Conservation (phyloP, 2,113 vertebrate genomes). For the Odontophorus gujanensis region DNA sequence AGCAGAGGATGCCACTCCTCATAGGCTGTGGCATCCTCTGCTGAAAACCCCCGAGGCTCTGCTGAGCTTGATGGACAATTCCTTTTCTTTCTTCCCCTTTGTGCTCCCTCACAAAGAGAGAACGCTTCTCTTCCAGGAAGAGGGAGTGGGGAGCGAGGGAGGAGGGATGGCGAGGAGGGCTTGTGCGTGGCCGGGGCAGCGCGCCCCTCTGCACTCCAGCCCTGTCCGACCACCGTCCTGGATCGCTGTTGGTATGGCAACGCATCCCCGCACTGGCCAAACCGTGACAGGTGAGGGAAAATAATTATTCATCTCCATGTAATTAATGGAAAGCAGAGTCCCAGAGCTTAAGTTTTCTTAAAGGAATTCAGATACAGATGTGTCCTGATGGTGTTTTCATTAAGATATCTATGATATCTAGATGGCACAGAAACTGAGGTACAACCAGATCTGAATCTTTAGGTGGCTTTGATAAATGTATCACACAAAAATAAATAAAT, state of each 20-base stretch:
- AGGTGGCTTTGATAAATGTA: background rate
- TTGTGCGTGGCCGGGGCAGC: slow-evolving; percentile 23
- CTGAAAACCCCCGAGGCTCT: slow-evolving; percentile 60
- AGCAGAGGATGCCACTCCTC: background rate
- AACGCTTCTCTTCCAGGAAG: slow-evolving; percentile 46
- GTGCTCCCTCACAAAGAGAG: slow-evolving; percentile 64
- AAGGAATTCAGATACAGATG: background rate
- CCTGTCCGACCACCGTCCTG: background rate
- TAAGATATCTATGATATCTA: background rate
- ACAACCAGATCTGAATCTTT: background rate
- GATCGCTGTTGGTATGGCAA: slow-evolving; percentile 63
- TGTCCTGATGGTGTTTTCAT: background rate
- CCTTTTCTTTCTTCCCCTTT: slow-evolving; percentile 67
- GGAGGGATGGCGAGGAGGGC: background rate
- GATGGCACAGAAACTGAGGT: background rate
- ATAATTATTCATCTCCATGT: slow-evolving; percentile 56
- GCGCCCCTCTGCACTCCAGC: slow-evolving; percentile 29
- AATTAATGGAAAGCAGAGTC: background rate
- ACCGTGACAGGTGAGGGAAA: slow-evolving; percentile 45
- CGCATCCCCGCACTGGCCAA: slow-evolving; percentile 45
- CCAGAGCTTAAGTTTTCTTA: background rate
- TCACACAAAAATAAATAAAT: background rate
- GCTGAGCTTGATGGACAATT: slow-evolving; percentile 70
- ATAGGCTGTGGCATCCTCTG: slow-evolving; percentile 50
- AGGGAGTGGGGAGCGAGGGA: background rate